These are phyloP conservation scores for Microplitis manilae DNA, from an alignment of 2,888 invertebrate genomes.

Conservation along the genomic window DNA sequence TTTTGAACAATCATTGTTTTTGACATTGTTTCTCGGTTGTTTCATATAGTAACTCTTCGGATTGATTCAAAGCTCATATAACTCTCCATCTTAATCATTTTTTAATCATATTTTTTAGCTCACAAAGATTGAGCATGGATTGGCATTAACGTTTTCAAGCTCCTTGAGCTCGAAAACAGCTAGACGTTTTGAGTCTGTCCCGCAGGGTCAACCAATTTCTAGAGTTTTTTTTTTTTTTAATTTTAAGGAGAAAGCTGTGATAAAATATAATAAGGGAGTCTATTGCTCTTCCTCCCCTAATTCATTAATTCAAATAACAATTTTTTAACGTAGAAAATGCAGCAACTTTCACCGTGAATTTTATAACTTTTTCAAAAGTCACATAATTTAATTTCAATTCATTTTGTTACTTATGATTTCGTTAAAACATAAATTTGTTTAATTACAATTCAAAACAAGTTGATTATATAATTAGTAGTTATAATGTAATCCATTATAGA, in stretches of 20 bases:
- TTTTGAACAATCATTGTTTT: no score
- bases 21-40: no score
- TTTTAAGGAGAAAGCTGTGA: background rate
- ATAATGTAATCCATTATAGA: background rate
- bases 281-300: no score
- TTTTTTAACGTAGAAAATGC: slow-evolving; percentile 12
- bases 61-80: no score
- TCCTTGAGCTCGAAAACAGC: background rate
- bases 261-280: background rate
- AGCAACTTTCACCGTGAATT: slow-evolving; percentile 39
- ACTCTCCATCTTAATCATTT: background rate
- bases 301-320: background rate
- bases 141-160: background rate
- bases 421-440: background rate
- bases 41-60: no score
- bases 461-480: background rate
- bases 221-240: background rate
- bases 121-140: background rate
- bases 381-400: background rate
- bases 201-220: background rate
- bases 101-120: background rate
- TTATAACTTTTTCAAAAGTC: background rate
- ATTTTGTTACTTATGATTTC: background rate
- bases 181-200: background rate
- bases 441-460: background rate